Evolutionary conservation across 2,797 vertebrate genomes (phyloP), one percentile per base, ranked within the genome.

Genomic region (Merluccius polli): DNA sequence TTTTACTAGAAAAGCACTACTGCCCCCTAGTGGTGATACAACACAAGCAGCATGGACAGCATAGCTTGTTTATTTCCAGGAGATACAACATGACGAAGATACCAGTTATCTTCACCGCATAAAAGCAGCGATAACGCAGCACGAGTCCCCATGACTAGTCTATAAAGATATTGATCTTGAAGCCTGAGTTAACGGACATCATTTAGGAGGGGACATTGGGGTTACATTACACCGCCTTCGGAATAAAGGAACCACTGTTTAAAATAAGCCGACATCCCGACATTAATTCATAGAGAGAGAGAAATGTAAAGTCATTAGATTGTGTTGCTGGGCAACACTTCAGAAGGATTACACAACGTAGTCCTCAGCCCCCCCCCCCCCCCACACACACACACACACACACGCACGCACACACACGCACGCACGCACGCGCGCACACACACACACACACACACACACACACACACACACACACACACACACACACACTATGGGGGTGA

Each of bases 1-100:
- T 48, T 48, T 48, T 21, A 31, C 13, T 13, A 31, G 38, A 36
- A 83, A 71, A 76, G 35, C 63, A 44, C 84, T 82, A 78, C 83
- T 86, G 83, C 84, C 73, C 77, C 77, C 88, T 90, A 63, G 82
- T 86, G 90, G 85, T n/a, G 30, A 3, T n/a, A 6, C 33, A 59
- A 4, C 52, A 59, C 8, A 24, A 4, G 21, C n/a, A 71, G 32
- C 31, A 18, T 31, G 30, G 16, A 30, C 7, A 30, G 52, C 5
- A 12, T 65, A 65, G 21, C 1, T 52, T 7, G 48, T 59, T 8
- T n/a, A 59, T 59, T 52, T n/a, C 21, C 18, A 52, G 48, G 48
- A 52, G 48, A 52, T n/a, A 21, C 4, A 21, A 52, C 48, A 4
- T n/a, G n/a, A 52, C n/a, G n/a, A 52, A 21, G 48, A 21, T 5